These are phyloP conservation scores for Molothrus ater DNA, from an alignment of 2,797 vertebrate species.

Conservation along the genomic window DNA sequence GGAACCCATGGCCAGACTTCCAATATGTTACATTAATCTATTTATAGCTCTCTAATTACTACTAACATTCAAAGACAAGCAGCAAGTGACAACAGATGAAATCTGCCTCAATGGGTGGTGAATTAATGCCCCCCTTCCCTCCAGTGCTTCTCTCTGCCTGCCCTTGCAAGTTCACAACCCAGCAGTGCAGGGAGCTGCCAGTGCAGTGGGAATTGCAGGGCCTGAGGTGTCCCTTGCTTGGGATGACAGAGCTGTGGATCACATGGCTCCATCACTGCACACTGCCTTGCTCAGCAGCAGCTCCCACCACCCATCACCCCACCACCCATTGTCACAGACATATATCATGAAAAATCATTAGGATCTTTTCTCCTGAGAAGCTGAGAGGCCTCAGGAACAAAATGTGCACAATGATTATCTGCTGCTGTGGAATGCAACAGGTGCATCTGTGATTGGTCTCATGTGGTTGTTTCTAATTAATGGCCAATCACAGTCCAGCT, in stretches of 20 bases:
- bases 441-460: too few relatives aligned
- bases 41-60: not conserved
- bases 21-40: not conserved
- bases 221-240: not conserved
- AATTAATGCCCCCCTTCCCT: not conserved
- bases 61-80: not conserved
- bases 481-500: too few relatives aligned
- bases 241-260: not conserved
- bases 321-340: too few relatives aligned
- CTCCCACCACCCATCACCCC: not conserved
- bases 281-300: accelerated
- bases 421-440: too few relatives aligned
- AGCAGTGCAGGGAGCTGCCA: accelerated
- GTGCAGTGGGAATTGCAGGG: not conserved
- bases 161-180: not conserved
- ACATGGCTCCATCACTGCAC: not conserved
- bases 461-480: too few relatives aligned
- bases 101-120: not conserved
- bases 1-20: not conserved
- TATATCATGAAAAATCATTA: too few relatives aligned
- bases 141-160: not conserved
- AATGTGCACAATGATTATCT: too few relatives aligned
- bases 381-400: too few relatives aligned
- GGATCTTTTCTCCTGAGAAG: too few relatives aligned
- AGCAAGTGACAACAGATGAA: not conserved